Conservation (phyloP, 2,113 vertebrate species). For the Chloebia gouldiae region DNA sequence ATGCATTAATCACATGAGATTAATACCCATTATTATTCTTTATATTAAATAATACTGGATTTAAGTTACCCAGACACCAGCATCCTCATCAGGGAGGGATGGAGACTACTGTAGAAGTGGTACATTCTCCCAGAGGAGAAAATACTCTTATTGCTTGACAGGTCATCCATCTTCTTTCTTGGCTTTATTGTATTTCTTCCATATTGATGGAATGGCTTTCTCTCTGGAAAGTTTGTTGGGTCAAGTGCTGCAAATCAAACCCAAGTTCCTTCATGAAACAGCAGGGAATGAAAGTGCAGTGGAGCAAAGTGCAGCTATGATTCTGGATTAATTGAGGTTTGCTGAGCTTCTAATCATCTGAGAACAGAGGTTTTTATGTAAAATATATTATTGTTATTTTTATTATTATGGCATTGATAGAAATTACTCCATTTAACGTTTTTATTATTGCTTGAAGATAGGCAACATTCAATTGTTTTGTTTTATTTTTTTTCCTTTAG, state of each 20-base stretch:
- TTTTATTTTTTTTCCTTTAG: neutral
- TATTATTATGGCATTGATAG: neutral
- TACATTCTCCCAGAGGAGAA: neutral
- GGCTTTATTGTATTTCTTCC: slow-evolving; percentile 60
- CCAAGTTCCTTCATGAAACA: neutral
- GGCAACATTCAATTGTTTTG: neutral
- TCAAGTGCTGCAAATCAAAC: neutral
- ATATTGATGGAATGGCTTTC: slow-evolving; percentile 25
- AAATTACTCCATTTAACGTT: neutral
- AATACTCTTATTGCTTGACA: neutral
- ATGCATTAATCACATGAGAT: slow-evolving; percentile 52
- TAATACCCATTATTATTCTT: slow-evolving; percentile 41
- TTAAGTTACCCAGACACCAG: neutral
- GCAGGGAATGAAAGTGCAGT: neutral
- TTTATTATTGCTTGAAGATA: neutral
- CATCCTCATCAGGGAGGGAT: neutral
- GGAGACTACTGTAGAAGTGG: neutral
- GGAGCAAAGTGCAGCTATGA: neutral
- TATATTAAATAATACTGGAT: slow-evolving; percentile 21
- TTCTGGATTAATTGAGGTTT: neutral
- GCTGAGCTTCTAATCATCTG: neutral
- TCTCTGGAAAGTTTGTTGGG: slow-evolving; percentile 17
- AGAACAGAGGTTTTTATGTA: neutral
- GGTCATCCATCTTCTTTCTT: slow-evolving; percentile 36
- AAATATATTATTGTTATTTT: neutral